phyloP scores from a whole-genome alignment of 2,797 vertebrate genomes.

The Molossus molossus region DNA sequence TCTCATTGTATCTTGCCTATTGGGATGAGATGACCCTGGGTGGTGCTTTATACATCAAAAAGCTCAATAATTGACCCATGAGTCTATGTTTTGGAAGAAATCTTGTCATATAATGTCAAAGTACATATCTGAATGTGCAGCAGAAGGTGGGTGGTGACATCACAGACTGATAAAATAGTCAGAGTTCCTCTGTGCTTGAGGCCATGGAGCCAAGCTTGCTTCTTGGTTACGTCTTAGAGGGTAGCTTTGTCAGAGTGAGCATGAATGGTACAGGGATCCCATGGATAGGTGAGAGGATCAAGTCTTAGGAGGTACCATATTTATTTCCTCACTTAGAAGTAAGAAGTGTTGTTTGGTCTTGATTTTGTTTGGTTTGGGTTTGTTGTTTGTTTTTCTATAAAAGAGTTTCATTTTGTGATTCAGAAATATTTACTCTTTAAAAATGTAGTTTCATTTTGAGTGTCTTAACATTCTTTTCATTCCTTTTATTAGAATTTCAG shows the following conservation, averaged over 20 bases:
- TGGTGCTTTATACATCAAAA: not conserved
- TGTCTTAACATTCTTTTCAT: not conserved
- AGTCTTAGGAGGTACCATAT: not conserved
- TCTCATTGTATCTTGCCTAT: not conserved
- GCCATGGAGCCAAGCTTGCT: not conserved
- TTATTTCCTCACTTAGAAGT: not conserved
- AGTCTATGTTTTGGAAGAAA: not conserved
- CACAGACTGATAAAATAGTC: not conserved
- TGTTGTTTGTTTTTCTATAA: not conserved
- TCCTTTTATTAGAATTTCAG: conserved; percentile 24
- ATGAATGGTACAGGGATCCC: not conserved
- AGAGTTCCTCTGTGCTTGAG: not conserved
- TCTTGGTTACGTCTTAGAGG: not conserved
- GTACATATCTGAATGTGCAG: not conserved
- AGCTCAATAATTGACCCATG: not conserved
- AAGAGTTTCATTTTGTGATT: not conserved
- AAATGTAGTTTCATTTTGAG: conserved; percentile 1
- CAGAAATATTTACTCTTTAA: not conserved
- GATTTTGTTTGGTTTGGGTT: not conserved
- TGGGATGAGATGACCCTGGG: not conserved
- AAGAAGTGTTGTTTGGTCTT: not conserved
- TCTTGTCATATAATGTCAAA: not conserved
- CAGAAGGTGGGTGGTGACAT: not conserved
- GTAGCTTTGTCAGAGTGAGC: not conserved
- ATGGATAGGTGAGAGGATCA: not conserved